Evolutionary conservation across 92 coral and sea anemone genomes (phyloP), one percentile per base, ranked within the genome.

Genomic region (Palythoa caribaeorum): DNA sequence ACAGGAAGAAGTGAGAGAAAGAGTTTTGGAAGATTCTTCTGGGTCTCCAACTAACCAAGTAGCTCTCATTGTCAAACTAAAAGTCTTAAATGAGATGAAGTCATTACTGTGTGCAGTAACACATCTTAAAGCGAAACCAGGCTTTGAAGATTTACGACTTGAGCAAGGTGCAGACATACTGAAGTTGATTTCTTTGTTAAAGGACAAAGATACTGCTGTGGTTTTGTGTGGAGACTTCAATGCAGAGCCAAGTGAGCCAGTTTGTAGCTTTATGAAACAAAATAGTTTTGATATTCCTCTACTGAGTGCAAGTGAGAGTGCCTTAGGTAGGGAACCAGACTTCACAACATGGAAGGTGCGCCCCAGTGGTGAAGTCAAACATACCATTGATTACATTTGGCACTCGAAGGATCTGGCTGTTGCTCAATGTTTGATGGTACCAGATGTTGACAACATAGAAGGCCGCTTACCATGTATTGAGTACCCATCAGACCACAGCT

Each of bases 381-480:
- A 95, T 75, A 94, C 98, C 16, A 97, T 97, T 44, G 99, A 97
- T 73, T 97, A 95, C 68, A 90, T 97, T 5, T 97, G 98, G 98
- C 94, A 97, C 83, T 87, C 99, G 0, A 21, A 76, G 8, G 83
- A 90, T 70, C 86, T 97, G 35, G 76, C 57, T 66, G 96, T 94
- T 57, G 63, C 91, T 51, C 95, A 94, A 16, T 97, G 88, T 70
- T 87, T 97, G 70, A 90, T 88, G 48, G 71, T 86, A 15, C 96
- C 99, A 28, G 85, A 78, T 15, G 78, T 76, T 35, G 91, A 83
- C 73, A 73, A 84, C 47, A 68, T 97, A 9, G 86, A 62, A 3
- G 78, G 83, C 48, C 94, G 95, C 13, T 89, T 95, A 28, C 99
- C 99, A 3, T 88, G 92, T 72, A 65, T 94, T 72, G 86, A 73